Evolutionary conservation across 2,888 invertebrate species (phyloP), one percentile per base, ranked within the genome.

Genomic region (Ernsta delagoae): DNA sequence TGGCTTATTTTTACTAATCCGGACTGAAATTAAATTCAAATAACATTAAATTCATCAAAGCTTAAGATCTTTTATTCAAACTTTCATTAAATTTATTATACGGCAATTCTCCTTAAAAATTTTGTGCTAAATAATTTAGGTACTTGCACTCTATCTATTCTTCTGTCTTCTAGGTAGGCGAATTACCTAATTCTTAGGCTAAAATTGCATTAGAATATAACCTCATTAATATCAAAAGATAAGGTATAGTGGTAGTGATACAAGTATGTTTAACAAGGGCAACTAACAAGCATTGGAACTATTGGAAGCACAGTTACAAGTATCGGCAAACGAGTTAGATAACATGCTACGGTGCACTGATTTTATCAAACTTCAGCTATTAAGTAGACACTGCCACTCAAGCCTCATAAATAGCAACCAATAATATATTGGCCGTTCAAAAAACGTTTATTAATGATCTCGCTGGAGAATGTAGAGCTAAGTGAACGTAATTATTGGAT

Each of bases 331-430:
- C 64, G 12, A 56, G 64, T 64, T 64, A 56, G 56, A 56, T 64
- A 64, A 64, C 64, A 64, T 63, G 41, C 43, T 45, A 34, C 12
- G 45, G 41, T 64, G 64, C 64, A 43, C 56, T 56, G 64, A 64
- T 64, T 64, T 64, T 64, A 64, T 64, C 64, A 56, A 45, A 64
- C 61, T 39, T 34, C 64, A 56, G 24, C 53, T 34, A 56, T 45
- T 41, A 43, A 56, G 24, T 34, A 63, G 56, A 31, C 63, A 41
- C 45, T 59, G 64, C 56, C 64, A 64, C 12, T 64, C 64, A 64
- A 6, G 48, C 48, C n/a, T 48, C 48, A 6, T 12, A 48, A 48
- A 48, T 48, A 48, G 48, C 48, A 48, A 12, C 48, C 12, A 48
- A 48, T 48, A 48, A 48, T 48, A 5, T 48, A 48, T 48, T 12